Evolutionary conservation across 2,113 vertebrate species (phyloP).

Genomic region (Formicarius rufipectus): DNA sequence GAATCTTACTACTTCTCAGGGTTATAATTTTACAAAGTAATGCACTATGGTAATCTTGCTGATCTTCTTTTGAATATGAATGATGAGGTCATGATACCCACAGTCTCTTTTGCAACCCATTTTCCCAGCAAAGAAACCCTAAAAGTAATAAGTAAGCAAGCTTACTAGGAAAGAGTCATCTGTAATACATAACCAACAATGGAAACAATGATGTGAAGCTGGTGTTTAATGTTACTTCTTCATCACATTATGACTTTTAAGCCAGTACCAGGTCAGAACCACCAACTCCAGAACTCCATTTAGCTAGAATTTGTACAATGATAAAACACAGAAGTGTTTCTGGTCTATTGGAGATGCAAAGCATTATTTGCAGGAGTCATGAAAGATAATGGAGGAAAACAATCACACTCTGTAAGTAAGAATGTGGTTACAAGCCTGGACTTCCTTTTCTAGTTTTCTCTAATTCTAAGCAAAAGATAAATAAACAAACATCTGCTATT

Average conservation of each 20-base stretch:
- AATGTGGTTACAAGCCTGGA: not conserved
- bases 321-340: not conserved
- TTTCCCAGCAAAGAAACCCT: conserved; percentile 54
- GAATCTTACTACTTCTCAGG: conserved; percentile 39
- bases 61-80: conserved; percentile 42
- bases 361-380: not conserved
- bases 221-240: not conserved
- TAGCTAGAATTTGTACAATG: not conserved
- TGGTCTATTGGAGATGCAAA: not conserved
- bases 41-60: conserved; percentile 54
- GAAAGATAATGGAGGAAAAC: not conserved
- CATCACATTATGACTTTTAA: not conserved
- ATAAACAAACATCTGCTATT: not conserved
- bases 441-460: not conserved
- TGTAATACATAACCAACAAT: conserved; percentile 14
- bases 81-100: conserved; percentile 59
- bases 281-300: not conserved
- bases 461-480: not conserved
- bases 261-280: not conserved
- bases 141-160: conserved; percentile 47
- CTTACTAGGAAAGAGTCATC: not conserved
- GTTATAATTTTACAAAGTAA: conserved; percentile 55
- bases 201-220: conserved; percentile 19
- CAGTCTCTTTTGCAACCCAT: conserved; percentile 41
- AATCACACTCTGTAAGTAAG: not conserved